Evolutionary conservation across 37 sponge, comb jelly and placozoan species (phyloP).

Genomic region (Petrosia ficiformis): DNA sequence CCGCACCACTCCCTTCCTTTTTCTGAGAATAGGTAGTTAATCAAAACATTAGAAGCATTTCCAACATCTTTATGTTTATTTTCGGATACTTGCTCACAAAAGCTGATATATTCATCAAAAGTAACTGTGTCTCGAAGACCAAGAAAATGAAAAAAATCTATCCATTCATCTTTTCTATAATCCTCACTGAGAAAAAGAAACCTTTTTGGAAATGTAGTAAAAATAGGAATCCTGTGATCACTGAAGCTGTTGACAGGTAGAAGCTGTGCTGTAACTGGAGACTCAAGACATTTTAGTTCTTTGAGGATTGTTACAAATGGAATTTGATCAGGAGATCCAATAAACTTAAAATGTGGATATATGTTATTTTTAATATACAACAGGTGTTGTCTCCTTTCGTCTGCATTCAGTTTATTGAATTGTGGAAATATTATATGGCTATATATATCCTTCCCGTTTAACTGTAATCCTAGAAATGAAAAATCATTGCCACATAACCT

Average conservation of each 20-base stretch:
- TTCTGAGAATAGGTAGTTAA: conserved; percentile 7
- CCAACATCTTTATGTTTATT: background rate
- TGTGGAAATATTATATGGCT: conserved; percentile 1
- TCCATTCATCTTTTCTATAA: conserved; percentile 23
- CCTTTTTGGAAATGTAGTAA: conserved; percentile 13
- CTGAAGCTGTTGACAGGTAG: conserved; percentile 15
- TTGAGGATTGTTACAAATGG: too few species aligned
- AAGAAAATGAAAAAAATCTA: conserved; percentile 33
- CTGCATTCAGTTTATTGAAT: background rate
- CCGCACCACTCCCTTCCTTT: background rate
- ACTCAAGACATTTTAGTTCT: too few species aligned
- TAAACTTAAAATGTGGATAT: background rate
- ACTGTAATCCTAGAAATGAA: background rate
- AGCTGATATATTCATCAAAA: conserved; percentile 11
- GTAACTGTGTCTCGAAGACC: conserved; percentile 18
- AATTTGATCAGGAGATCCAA: too few species aligned
- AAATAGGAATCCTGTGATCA: conserved; percentile 19
- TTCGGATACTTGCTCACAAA: conserved; percentile 14
- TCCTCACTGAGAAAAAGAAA: conserved; percentile 19
- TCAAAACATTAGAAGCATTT: conserved; percentile 2
- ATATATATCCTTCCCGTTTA: conserved; percentile 3
- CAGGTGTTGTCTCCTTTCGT: conserved; percentile 8
- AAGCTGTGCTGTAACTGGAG: background rate
- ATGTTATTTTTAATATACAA: background rate
- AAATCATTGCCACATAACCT: background rate